Evolutionary conservation across 1,140 invertebrate species (phyloP).

Genomic region (Diorhabda elongata): DNA sequence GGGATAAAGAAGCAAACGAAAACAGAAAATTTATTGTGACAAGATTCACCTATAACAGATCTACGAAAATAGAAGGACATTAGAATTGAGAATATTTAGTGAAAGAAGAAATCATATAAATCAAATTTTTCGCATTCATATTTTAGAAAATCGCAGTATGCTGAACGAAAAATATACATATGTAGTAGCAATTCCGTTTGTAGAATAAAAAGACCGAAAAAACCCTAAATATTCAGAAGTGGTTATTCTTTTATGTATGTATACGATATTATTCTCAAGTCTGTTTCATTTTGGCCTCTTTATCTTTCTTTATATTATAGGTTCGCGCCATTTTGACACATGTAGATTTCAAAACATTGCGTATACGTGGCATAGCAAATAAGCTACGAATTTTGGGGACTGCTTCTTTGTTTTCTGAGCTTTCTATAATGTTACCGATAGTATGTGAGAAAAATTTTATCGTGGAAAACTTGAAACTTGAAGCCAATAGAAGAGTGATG

Average conservation of each 20-base stretch:
- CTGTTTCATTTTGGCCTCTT: slow-evolving; percentile 30
- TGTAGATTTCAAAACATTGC: slow-evolving; percentile 35
- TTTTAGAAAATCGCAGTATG: too few relatives aligned
- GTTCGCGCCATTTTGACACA: slow-evolving; percentile 34
- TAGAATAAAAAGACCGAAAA: slow-evolving; percentile 22
- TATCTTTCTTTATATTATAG: slow-evolving; percentile 37
- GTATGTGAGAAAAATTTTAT: slow-evolving; percentile 5
- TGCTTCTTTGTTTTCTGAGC: neutral
- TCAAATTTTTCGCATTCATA: too few relatives aligned
- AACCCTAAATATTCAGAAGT: slow-evolving; percentile 41
- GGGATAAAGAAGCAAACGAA: too few relatives aligned
- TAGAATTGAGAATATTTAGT: too few relatives aligned
- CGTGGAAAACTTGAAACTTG: neutral
- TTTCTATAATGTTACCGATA: slow-evolving; percentile 6
- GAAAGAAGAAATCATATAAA: too few relatives aligned
- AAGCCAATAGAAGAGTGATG: too few relatives aligned
- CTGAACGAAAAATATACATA: too few relatives aligned
- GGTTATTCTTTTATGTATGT: slow-evolving; percentile 30
- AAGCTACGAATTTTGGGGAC: slow-evolving; percentile 13
- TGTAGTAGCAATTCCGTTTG: too few relatives aligned
- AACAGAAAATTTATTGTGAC: too few relatives aligned
- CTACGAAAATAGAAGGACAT: too few relatives aligned
- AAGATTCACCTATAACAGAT: too few relatives aligned
- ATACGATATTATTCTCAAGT: slow-evolving; percentile 27
- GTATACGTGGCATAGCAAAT: slow-evolving; percentile 38